Conservation (phyloP, 2,113 vertebrate species). For the Xiphophorus hellerii region DNA sequence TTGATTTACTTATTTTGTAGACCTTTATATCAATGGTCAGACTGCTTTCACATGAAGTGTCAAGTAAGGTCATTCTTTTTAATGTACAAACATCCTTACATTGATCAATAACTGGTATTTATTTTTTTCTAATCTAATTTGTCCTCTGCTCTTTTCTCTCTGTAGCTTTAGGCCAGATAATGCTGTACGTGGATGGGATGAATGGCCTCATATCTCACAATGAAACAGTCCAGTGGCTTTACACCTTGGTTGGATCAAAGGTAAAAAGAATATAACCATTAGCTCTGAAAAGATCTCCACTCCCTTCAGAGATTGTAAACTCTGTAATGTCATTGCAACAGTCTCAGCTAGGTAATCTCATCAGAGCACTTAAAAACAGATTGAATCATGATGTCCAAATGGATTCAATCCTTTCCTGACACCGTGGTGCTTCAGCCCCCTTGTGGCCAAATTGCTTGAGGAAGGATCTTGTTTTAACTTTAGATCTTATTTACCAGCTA, state of each 20-base stretch:
- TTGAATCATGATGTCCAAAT: constrained; percentile 11
- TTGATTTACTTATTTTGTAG: not conserved
- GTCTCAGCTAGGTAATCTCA: not conserved
- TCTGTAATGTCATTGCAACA: constrained; percentile 1
- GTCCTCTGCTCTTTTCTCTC: constrained; percentile 11
- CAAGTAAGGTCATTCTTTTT: no score
- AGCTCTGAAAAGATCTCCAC: not conserved
- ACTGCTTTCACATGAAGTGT: no score
- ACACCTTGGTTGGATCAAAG: constrained; percentile 94
- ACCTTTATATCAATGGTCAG: not conserved
- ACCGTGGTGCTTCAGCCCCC: constrained; percentile 47
- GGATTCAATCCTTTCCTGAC: constrained; percentile 1
- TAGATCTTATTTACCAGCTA: constrained; percentile 14
- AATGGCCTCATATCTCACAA: constrained; percentile 95
- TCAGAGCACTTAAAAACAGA: constrained; percentile 13
- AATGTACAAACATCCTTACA: no score
- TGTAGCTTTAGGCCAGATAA: constrained; percentile 95
- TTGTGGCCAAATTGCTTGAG: constrained; percentile 56
- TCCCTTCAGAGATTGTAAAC: not conserved
- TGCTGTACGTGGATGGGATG: constrained; percentile 99
- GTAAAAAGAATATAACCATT: constrained; percentile 73
- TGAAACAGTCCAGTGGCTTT: constrained; percentile 97
- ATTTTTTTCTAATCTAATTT: constrained; percentile 5
- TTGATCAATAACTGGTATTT: not conserved
- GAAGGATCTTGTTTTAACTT: constrained; percentile 22